Percentiles rank a stretch among this genome's conserved stretches.
Evolutionary conservation across 2,113 vertebrate species (phyloP).

Genomic region (Sarotherodon lohbergeri): DNA sequence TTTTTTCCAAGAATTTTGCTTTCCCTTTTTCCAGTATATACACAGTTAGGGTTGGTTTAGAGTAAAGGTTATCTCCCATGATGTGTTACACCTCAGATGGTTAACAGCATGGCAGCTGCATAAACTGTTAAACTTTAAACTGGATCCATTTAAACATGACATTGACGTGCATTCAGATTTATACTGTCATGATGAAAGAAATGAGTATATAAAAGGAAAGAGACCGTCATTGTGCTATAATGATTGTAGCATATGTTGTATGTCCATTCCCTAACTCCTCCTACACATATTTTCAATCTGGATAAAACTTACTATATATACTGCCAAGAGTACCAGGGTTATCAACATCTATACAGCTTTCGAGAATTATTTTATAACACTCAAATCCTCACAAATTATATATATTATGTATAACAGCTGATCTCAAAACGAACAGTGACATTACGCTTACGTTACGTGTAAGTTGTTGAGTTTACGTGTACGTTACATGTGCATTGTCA

Average conservation of each 20-base stretch:
- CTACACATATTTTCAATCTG: background rate
- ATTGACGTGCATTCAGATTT: background rate
- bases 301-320: background rate
- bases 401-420: background rate
- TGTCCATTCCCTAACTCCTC: background rate
- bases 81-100: background rate
- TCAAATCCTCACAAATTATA: background rate
- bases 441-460: background rate
- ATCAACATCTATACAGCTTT: background rate
- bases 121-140: background rate
- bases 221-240: background rate
- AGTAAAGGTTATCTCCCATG: background rate
- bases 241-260: background rate
- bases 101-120: background rate
- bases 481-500: background rate
- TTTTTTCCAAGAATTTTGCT: background rate
- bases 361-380: background rate
- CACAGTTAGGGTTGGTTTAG: background rate
- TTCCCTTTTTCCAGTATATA: background rate
- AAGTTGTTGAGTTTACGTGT: background rate
- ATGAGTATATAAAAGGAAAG: background rate
- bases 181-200: background rate
- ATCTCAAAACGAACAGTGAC: background rate
- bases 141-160: background rate
- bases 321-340: background rate